phyloP scores from a whole-genome alignment of 2,113 vertebrate species.

The Clinocottus analis region DNA sequence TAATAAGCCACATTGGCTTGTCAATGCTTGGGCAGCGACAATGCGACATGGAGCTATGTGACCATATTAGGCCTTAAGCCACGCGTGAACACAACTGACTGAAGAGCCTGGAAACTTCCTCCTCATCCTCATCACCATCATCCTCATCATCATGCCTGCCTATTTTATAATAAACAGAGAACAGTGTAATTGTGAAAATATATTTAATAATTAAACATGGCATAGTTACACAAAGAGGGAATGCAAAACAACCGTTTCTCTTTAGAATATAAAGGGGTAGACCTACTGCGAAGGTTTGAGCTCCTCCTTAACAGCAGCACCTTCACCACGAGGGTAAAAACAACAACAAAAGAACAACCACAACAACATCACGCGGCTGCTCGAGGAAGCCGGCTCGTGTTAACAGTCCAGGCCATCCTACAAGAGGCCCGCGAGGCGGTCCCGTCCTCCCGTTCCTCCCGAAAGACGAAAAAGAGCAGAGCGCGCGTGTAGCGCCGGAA shows the following conservation, averaged over 20 bases:
- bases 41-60: background rate
- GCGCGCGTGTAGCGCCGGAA: slow-evolving; percentile 8
- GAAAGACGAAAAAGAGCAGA: background rate
- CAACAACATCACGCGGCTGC: slow-evolving; percentile 16
- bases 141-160: background rate
- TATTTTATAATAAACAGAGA: slow-evolving; percentile 38
- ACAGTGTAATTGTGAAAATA: slow-evolving; percentile 72
- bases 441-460: slow-evolving; percentile 35
- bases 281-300: slow-evolving; percentile 69
- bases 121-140: background rate
- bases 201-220: slow-evolving; percentile 79
- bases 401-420: slow-evolving; percentile 2
- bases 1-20: background rate
- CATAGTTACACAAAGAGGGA: slow-evolving; percentile 68
- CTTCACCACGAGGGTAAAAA: slow-evolving; percentile 40
- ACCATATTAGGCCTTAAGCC: slow-evolving; percentile 40
- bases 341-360: background rate
- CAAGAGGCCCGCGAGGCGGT: background rate
- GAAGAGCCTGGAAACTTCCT: background rate
- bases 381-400: background rate
- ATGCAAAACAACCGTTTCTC: slow-evolving; percentile 60
- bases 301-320: slow-evolving; percentile 58
- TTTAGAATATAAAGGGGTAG: slow-evolving; percentile 57
- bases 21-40: background rate
- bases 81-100: background rate